Evolutionary conservation across 2,888 invertebrate species (phyloP), one percentile per base, ranked within the genome.

Genomic region (Nipponacmea schrenckii): DNA sequence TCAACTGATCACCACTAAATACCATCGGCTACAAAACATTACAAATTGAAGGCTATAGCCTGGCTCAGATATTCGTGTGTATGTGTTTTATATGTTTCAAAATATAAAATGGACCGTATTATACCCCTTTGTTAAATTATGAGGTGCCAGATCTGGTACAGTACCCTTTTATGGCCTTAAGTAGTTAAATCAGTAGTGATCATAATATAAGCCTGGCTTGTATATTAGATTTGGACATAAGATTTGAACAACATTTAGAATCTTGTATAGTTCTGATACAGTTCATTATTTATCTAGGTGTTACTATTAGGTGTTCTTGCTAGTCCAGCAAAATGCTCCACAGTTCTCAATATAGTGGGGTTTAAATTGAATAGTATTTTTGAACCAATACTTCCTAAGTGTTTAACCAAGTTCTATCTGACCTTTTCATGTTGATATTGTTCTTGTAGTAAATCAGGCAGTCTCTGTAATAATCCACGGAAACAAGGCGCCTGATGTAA

Each of bases 361-460:
- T 69, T 15, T 24, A 46, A 26, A 56, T 39, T 48, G 8, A 8
- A 17, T n/a, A 14, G n/a, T 17, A 31, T 65, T n/a, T 15, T 44
- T 66, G 8, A n/a, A 66, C 46, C 12, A 10, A 24, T 2, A 44
- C 4, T 8, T 39, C 1, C 39, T 39, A 10, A 39, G 3, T 7
- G 10, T 39, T 7, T 5, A 10, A 39, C 39, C 1, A 2, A 39
- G 39, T 39, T 7, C 17, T 15, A 8, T 20, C 71, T 68, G 66
- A 91, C 89, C 84, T 91, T 91, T 82, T 93, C 92, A 78, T 90
- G 89, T 44, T 90, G 87, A 79, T 91, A 91, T 81, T 92, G 92
- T 44, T 91, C 87, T 69, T 91, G 86, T 63, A 90, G 81, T 27
- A 92, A 87, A 46, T 88, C 87, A 0, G 92, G 92, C 62, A 92